A percentile compares a stretch with the other conserved stretches of the same genome.
Evolutionary conservation across 2,797 vertebrate genomes (phyloP).

Genomic region (Semotilus atromaculatus): DNA sequence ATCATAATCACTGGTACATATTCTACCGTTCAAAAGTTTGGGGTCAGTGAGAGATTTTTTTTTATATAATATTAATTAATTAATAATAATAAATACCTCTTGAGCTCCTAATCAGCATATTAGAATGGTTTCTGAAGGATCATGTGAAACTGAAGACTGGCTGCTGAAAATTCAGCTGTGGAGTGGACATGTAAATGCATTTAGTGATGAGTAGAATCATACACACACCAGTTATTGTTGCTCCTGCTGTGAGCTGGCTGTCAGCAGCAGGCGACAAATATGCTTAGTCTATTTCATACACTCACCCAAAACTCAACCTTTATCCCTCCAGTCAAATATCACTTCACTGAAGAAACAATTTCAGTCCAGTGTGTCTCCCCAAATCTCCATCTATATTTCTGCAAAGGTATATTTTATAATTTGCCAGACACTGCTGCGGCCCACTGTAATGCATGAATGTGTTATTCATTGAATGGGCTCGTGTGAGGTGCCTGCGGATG

Average conservation of each 20-base stretch:
- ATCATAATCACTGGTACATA: neutral
- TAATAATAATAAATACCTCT: neutral
- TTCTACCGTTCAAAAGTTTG: neutral
- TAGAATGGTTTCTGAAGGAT: neutral
- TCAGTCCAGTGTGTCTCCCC: constrained; percentile 37
- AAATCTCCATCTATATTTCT: constrained; percentile 32
- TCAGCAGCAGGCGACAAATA: constrained; percentile 1
- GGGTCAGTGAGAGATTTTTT: neutral
- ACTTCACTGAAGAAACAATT: constrained; percentile 44
- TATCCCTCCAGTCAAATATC: constrained; percentile 48
- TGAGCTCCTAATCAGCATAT: neutral
- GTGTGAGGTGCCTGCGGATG: constrained; percentile 14
- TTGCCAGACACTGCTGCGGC: neutral
- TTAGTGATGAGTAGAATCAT: constrained; percentile 19
- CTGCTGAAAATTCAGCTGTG: neutral
- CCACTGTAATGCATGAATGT: constrained; percentile 16
- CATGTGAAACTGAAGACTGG: too few species aligned
- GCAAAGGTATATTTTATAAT: constrained; percentile 16
- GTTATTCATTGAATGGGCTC: constrained; percentile 34
- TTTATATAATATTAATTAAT: neutral
- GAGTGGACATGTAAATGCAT: neutral
- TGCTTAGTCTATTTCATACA: constrained; percentile 13
- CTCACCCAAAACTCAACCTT: neutral
- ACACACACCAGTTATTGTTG: neutral
- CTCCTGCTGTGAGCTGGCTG: neutral